Base-by-base conservation (phyloP, 2,888 invertebrate genomes). In the Stenodema calcarata region DNA sequence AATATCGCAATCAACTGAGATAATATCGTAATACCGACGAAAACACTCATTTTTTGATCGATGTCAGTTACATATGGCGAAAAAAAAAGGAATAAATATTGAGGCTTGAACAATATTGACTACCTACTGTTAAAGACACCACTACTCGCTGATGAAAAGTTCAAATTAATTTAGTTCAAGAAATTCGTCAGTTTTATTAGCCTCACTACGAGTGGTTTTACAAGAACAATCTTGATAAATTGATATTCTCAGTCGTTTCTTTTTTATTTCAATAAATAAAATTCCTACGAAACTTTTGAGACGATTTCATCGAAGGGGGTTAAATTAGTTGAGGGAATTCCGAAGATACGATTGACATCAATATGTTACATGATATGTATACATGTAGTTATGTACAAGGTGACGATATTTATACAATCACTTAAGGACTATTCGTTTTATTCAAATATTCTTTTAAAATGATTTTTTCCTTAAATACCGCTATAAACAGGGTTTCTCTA, bases 321-420 rank as follows among this genome's bases (percentile, higher is more conserved):
- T 6, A 12, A 62, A 23, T 18, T 62, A 6, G 62, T 23, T 1
- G 11, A 23, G 47, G 62, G 23, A 62, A 62, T 23, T 18, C 9
- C 73, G 16, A 30, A 30, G 73, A 73, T 73, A 73, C 41, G 73
- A 35, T 73, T 73, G 35, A 73, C 41, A 35, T 35, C 27, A 73
- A 78, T 78, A 78, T 78, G 78, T 78, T 78, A 78, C 42, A 41
- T 78, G 78, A 78, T 78, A 78, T 78, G 78, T 78, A 78, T 78
- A 78, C 78, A 78, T 78, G 44, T 18, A 44, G 14, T 28, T 78
- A 78, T 78, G 16, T 78, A 78, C 78, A 78, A 14, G 35, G 42
- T 41, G 23, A 78, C 44, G 16, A 44, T 41, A 44, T 27, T n/a
- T 44, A 44, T 78, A 78, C 44, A 78, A 44, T 44, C 30, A 28